Evolutionary conservation across 2,113 vertebrate genomes (phyloP), one percentile per base, ranked within the genome.

Genomic region (Trichechus manatus): DNA sequence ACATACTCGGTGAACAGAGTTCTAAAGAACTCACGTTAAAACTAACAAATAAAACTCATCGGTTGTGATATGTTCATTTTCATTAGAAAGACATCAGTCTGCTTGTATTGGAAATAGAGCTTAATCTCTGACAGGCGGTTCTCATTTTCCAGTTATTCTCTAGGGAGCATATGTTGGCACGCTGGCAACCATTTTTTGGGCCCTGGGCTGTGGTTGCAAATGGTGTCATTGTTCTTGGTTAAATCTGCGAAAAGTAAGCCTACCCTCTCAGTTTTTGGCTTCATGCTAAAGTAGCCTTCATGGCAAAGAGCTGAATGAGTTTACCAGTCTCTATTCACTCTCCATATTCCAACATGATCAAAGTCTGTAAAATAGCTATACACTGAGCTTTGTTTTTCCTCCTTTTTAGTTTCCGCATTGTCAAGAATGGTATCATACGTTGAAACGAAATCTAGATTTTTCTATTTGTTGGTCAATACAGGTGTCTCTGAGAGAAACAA

Each of bases 211-310:
- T 66, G 97, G 84, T 97, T 97, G 93, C 98, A 98, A 98, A 97
- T 96, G 90, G 95, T 97, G 90, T 94, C 89, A 97, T 95, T 97
- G 98, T 97, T 97, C 95, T 98, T 97, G 92, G 87, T 95, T 95
- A 97, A 97, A 97, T 94, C 91, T 75, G 89, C 0, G 27, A 96
- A 86, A 94, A 97, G 94, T 75, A 81, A 97, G 61, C 64, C 59
- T 92, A 68, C 50, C 81, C 66, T 87, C 84, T 89, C 74, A 50
- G 50, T 80, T 97, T 96, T 94, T 94, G 96, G 95, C 93, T 97
- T 97, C 93, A 93, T 0, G 11, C 92, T 97, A 77, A 97, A 97
- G 81, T 78, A 85, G 81, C 39, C 93, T 96, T 96, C 84, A 77
- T 64, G 7, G 87, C 93, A 96, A 83, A 92, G 93, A 93, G 42